These are phyloP conservation scores for Poliocrania exsul DNA, from an alignment of 2,797 vertebrate species.

Conservation along the genomic window DNA sequence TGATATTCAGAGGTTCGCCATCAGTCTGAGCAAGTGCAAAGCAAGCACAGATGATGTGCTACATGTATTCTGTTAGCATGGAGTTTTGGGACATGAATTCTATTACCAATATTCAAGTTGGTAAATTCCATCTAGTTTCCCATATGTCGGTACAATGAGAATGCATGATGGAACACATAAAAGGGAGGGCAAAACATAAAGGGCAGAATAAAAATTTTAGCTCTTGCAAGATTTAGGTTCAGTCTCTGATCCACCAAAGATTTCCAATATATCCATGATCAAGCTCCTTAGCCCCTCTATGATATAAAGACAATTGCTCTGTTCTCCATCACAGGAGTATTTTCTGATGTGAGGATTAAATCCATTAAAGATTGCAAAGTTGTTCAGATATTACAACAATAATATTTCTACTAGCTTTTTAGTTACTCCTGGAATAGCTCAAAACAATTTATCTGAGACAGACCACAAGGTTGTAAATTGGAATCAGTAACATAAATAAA, in stretches of 20 bases:
- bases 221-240: background rate
- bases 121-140: background rate
- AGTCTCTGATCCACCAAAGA: background rate
- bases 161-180: background rate
- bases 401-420: background rate
- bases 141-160: background rate
- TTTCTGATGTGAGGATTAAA: slow-evolving; percentile 30
- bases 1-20: background rate
- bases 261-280: background rate
- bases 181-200: background rate
- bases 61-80: background rate
- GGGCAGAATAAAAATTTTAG: background rate
- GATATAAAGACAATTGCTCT: slow-evolving; percentile 20
- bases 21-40: background rate
- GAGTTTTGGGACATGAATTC: background rate
- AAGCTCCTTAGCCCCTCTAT: background rate
- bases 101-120: background rate
- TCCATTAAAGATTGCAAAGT: background rate
- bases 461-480: background rate
- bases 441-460: background rate
- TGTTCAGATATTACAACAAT: background rate
- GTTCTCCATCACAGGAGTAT: slow-evolving; percentile 16
- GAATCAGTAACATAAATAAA: background rate
- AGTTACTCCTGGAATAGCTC: background rate
- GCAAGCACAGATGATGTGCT: background rate